Evolutionary conservation across 1,140 invertebrate genomes (phyloP), one percentile per base, ranked within the genome.

Genomic region (Drosophila hydei): DNA sequence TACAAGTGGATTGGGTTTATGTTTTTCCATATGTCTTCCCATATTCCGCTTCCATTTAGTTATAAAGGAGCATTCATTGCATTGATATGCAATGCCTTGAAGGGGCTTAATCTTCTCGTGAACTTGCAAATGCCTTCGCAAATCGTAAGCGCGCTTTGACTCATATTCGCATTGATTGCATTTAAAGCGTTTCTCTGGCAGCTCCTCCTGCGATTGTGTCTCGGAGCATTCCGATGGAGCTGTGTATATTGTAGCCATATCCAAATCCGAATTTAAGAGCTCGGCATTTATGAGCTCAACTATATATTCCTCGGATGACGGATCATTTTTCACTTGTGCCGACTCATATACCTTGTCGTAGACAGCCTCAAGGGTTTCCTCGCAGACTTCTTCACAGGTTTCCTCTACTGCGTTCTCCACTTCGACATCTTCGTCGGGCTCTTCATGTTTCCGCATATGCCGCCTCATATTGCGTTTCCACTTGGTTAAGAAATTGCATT

Each of bases 41-140:
- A 72, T 72, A 11, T 72, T 67, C 0, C 52, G 62, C 16, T 59
- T 67, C 69, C 69, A 72, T 25, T 72, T 72, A 0, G 62, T 59
- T 3, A 67, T 48, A 18, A 72, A 72, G 0, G 27, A 30, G 18
- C 69, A 72, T 8, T 59, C 47, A 23, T 55, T 30, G 7, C 69
- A 72, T 11, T 67, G 64, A 8, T 58, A 47, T 4, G 61, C 52
- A 3, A 14, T 51, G 2, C 69, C 69, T 2, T 72, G 47, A 0
- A 72, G 7, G 8, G 21, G 27, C 9, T 52, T 59, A 2, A 52
- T 23, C 23, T 38, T 72, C 0, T 8, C 21, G 4, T 72, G 69
- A 1, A 23, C 11, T 8, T 51, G 52, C 0, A 23, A 16, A 16
- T 72, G 69, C 1, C 69, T 54, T 8, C 69, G 38, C 30, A 72